Conservation (phyloP, 1,140 invertebrate species). For the Oryctes rhinoceros region DNA sequence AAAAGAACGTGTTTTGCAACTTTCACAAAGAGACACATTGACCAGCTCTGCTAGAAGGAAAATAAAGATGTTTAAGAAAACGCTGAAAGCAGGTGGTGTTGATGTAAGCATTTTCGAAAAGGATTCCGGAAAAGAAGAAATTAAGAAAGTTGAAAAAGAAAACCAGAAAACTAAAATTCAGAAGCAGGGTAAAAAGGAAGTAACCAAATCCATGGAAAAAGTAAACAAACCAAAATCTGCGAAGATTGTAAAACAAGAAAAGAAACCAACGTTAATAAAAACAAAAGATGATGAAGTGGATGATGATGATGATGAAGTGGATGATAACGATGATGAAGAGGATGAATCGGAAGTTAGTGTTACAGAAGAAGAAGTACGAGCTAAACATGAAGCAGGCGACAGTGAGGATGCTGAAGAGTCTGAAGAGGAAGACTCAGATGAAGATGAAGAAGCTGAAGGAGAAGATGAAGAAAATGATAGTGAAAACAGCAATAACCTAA, state of each 20-base stretch:
- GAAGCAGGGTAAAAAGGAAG: not conserved
- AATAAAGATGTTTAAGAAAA: not conserved
- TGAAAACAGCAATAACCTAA: slow-evolving; percentile 28
- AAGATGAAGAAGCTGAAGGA: slow-evolving; percentile 43
- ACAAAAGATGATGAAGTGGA: not conserved
- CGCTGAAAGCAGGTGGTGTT: not conserved
- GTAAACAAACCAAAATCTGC: not conserved
- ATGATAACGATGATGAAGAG: not conserved
- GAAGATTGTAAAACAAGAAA: slow-evolving; percentile 11
- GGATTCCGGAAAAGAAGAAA: not conserved
- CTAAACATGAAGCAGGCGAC: slow-evolving; percentile 39
- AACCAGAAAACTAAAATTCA: no score
- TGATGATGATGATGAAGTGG: not conserved
- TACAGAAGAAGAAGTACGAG: slow-evolving; percentile 43
- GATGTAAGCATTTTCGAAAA: not conserved
- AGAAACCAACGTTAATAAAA: no score
- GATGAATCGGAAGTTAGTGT: not conserved
- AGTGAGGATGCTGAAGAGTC: slow-evolving; percentile 39
- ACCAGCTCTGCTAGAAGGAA: not conserved
- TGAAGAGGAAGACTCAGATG: slow-evolving; percentile 39
- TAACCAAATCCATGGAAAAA: not conserved
- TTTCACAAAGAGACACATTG: not conserved
- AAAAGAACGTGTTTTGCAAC: not conserved
- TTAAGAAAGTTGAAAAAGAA: not conserved
- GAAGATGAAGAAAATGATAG: slow-evolving; percentile 41